Conservation (phyloP, 92 coral and sea anemone species). For the Siderastrea siderea region DNA sequence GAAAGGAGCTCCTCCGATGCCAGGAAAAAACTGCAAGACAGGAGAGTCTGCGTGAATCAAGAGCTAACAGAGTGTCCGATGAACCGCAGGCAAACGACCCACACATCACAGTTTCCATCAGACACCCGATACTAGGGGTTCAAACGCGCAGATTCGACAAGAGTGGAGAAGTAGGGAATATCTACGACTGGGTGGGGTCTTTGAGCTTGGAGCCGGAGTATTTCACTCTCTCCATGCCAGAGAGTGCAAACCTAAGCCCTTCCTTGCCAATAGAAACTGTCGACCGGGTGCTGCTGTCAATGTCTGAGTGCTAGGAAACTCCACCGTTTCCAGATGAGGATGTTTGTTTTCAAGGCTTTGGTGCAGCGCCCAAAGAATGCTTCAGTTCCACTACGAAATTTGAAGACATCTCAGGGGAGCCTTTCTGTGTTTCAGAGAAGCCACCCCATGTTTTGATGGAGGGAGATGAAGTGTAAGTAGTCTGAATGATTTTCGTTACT, state of each 20-base stretch:
- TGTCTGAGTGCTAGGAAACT: neutral
- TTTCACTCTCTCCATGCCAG: slow-evolving; percentile 38
- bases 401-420: neutral
- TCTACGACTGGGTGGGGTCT: slow-evolving; percentile 49
- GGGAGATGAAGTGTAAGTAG: slow-evolving; percentile 28
- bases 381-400: neutral
- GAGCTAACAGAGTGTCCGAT: slow-evolving; percentile 29
- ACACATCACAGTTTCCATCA: slow-evolving; percentile 24
- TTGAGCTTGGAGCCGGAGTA: slow-evolving; percentile 22
- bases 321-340: slow-evolving; percentile 26
- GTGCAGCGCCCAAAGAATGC: neutral
- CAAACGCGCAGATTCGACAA: slow-evolving; percentile 17
- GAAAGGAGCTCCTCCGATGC: slow-evolving; percentile 22
- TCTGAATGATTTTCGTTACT: neutral
- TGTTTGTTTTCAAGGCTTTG: slow-evolving; percentile 32
- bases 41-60: slow-evolving; percentile 34
- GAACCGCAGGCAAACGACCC: slow-evolving; percentile 14
- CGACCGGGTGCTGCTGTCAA: neutral
- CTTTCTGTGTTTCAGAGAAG: slow-evolving; percentile 22
- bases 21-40: neutral
- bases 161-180: slow-evolving; percentile 7
- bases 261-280: slow-evolving; percentile 19
- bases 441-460: slow-evolving; percentile 30
- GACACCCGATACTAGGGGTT: slow-evolving; percentile 25
- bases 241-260: slow-evolving; percentile 8